Base-by-base conservation (phyloP, 2,888 invertebrate species). In the Pogonocherus hispidulus region DNA sequence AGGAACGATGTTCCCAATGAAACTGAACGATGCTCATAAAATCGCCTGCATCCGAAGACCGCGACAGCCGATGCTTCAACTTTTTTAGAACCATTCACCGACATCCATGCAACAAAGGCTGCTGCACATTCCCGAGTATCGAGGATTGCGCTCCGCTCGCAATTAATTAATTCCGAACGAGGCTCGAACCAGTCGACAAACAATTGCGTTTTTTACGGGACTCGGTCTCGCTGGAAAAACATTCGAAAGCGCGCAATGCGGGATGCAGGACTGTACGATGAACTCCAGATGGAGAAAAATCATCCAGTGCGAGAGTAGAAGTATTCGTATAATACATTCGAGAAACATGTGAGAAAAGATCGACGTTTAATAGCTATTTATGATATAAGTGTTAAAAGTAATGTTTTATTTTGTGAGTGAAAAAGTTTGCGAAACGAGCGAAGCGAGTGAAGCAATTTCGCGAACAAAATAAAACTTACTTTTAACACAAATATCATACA, bases 171-270 rank as follows among this genome's bases (percentile, higher is more conserved):
- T 51, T 22, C 14, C 14, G 23, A 22, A 51, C 20, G 49, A 22
- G 22, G 23, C 14, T 23, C 22, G 23, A 51, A 51, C 49, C 49
- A 23, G 49, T n/a, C n/a, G n/a, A n/a, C n/a, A n/a, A n/a, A 51
- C 49, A 51, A 51, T 51, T 51, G 23, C 14, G 49, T 51, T 51
- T 51, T 51, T n/a, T 8, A 23, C 16, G 23, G n/a, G 23, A 51
- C 14, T 23, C 49, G 14, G 49, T 22, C 49, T n/a, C 14, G 6
- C 14, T n/a, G 22, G 22, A 22, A 22, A 51, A 51, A 51, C 8
- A 3, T 32, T 32, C 9, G 8, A 32, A 3, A 32, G 32, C 32
- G 8, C 8, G 8, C 32, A 9, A n/a, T n/a, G n/a, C n/a, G n/a
- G n/a, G n/a, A n/a, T n/a, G n/a, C n/a, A n/a, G n/a, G n/a, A n/a